Conservation (phyloP, 35 echinoderm and acorn worm species). For the Diadema setosum region DNA sequence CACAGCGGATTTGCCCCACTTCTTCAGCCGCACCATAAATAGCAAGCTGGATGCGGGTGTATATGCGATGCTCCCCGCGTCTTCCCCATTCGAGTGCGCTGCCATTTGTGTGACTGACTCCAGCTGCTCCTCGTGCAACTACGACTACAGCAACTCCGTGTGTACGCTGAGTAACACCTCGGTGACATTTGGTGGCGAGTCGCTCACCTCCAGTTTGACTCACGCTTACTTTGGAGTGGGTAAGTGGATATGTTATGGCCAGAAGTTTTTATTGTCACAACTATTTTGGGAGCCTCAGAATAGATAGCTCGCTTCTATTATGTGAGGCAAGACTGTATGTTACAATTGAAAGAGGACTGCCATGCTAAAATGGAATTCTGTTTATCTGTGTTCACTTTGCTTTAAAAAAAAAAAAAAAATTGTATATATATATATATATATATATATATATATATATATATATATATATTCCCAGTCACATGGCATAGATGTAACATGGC, state of each 20-base stretch:
- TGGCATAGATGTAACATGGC: too few relatives aligned
- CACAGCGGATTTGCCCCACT: neutral
- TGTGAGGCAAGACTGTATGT: too few relatives aligned
- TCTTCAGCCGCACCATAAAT: neutral
- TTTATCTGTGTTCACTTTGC: too few relatives aligned
- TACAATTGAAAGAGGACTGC: too few relatives aligned
- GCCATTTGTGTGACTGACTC: constrained; percentile 27
- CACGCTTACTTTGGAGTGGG: constrained; percentile 66
- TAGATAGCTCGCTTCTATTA: too few relatives aligned
- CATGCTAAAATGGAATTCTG: too few relatives aligned
- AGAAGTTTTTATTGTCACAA: too few relatives aligned
- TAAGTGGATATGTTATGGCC: constrained; percentile 3
- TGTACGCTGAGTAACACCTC: constrained; percentile 42
- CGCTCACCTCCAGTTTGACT: neutral
- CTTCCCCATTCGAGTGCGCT: constrained; percentile 23
- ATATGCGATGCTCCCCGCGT: neutral
- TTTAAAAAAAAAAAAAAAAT: too few relatives aligned
- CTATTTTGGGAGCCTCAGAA: too few relatives aligned
- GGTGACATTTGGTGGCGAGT: neutral
- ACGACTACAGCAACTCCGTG: neutral
- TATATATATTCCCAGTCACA: too few relatives aligned
- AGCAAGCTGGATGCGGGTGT: neutral
- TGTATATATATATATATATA: too few relatives aligned
- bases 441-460: too few relatives aligned
- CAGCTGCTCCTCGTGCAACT: constrained; percentile 58